Evolutionary conservation across 2,888 invertebrate genomes (phyloP), one percentile per base, ranked within the genome.

Genomic region (Neoscelio sp.): DNA sequence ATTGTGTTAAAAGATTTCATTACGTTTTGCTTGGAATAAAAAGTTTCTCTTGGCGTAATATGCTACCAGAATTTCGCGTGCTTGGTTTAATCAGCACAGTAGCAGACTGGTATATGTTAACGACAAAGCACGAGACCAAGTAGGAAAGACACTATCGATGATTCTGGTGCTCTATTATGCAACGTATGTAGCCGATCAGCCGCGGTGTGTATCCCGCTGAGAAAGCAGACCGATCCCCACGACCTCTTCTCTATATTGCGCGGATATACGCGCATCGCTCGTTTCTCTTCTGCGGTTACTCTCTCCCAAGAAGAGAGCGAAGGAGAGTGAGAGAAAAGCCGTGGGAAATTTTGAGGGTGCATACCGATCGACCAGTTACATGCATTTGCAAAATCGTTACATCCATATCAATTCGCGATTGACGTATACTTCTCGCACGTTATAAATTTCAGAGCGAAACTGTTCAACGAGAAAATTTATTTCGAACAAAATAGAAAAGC

Each of bases 201-300:
- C 58, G 50, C 56, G 28, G 46, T 38, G 46, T 73, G 79, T 80
- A 81, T 80, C 80, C 81, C 78, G 74, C 79, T 78, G 84, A 82
- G 82, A 83, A 82, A 83, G 80, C 82, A 81, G 80, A 81, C 81
- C 80, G 82, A 81, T 82, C 80, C 81, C 75, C 78, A 70, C 73
- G 78, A 74, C 78, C 81, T 78, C 75, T 78, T 54, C 70, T 75
- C 54, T 78, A 80, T 70, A 73, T 76, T 67, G 80, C 80, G 64
- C 67, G 70, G 54, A 75, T 75, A 80, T 75, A 81, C 67, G 76
- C 78, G 70, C 78, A 77, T 79, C 78, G 56, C 50, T 70, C 80
- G 82, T 81, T 82, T 80, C 80, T 80, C 80, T 76, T 50, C 54
- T 68, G 52, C 62, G 50, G 40, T 68, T 73, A 70, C 77, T 80